Evolutionary conservation across 2,888 invertebrate species (phyloP), one percentile per base, ranked within the genome.

Genomic region (Panzeria rudis): DNA sequence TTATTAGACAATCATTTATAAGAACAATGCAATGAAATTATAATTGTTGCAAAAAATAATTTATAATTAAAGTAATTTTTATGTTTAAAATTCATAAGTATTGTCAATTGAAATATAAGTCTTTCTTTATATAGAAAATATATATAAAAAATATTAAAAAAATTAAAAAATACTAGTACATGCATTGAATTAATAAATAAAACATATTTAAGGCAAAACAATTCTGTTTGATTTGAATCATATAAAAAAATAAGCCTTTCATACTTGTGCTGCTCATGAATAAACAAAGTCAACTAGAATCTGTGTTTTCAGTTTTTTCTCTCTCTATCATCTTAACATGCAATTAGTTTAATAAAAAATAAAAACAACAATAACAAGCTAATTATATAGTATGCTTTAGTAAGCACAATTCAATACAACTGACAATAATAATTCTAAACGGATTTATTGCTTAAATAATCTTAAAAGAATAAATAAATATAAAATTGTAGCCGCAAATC

Each of bases 381-480:
- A 75, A 85, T 73, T 73, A 59, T 71, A 82, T 76, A 59, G 76
- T 83, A 77, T 64, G 82, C 76, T 83, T 83, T 64, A 41, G 64
- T 83, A 66, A 71, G 44, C 82, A 79, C 75, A 64, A 79, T 11
- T 47, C 64, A 35, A 29, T 41, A 41, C 69, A 80, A 38, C 79
- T 64, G 76, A 41, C 59, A 76, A 71, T 32, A 56, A 59, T 38
- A 38, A 69, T 78, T 78, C 81, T 61, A 76, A 76, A n/a, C 77
- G 73, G 79, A 79, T 75, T 78, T 73, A 50, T 77, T 81, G 59
- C 50, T 47, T 17, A 11, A 69, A 78, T n/a, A 64, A 52, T 29
- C 29, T n/a, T n/a, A 64, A 59, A 59, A 32, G 11, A 61, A 69
- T 64, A 73, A 54, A 72, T 2, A 59, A 8, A n/a, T n/a, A 52